These are phyloP conservation scores for Lasioglossum marginatum DNA, from an alignment of 2,888 invertebrate species.

Conservation along the genomic window DNA sequence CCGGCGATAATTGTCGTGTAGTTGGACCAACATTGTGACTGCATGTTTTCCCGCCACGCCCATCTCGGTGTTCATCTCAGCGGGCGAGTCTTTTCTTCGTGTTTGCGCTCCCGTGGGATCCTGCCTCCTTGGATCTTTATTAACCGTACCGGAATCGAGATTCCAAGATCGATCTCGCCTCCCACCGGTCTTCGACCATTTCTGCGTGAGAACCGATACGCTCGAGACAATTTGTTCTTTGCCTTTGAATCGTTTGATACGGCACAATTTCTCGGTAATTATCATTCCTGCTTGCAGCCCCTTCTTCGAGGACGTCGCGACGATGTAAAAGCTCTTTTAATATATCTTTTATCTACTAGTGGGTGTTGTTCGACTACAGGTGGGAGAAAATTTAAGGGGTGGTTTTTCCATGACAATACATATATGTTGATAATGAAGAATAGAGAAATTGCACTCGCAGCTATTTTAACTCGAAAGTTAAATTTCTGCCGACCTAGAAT, in stretches of 20 bases:
- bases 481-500: no score
- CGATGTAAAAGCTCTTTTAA: neutral
- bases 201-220: constrained; percentile 49
- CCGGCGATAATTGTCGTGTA: constrained; percentile 84
- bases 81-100: constrained; percentile 79
- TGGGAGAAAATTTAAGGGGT: no score
- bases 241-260: neutral
- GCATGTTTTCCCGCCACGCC: constrained; percentile 84
- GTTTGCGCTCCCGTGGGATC: constrained; percentile 73
- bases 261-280: neutral
- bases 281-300: neutral
- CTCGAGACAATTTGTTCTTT: neutral
- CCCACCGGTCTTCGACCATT: neutral
- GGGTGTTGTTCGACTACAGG: no score
- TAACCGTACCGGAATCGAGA: constrained; percentile 44
- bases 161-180: constrained; percentile 38
- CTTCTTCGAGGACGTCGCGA: neutral
- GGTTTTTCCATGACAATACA: no score
- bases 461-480: no score
- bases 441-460: no score
- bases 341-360: no score
- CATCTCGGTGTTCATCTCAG: constrained; percentile 79
- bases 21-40: constrained; percentile 84
- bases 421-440: no score
- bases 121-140: constrained; percentile 56